phyloP scores from a whole-genome alignment of 2,888 invertebrate species.

The Lacanobia oleracea region DNA sequence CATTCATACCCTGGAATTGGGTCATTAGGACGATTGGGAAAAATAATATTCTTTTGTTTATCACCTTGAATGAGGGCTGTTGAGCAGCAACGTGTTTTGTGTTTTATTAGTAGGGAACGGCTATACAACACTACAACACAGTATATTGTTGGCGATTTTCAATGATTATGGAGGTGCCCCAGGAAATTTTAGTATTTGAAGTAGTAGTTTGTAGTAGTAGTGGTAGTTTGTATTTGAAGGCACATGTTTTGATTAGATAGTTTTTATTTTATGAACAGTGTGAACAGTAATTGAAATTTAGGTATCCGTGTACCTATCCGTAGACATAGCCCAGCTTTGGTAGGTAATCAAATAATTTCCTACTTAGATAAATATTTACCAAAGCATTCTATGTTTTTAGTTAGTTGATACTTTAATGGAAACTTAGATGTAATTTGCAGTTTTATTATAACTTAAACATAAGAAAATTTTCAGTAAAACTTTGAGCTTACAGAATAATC shows the following conservation, averaged over 20 bases:
- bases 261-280: background rate
- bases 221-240: background rate
- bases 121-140: background rate
- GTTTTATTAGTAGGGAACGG: background rate
- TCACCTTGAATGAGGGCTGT: slow-evolving; percentile 53
- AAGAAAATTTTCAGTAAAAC: background rate
- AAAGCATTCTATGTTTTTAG: background rate
- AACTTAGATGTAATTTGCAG: too few species aligned
- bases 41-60: slow-evolving; percentile 60
- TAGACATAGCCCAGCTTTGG: background rate
- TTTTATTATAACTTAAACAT: too few species aligned
- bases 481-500: slow-evolving; percentile 10
- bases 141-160: background rate
- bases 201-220: too few species aligned
- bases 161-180: background rate
- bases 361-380: background rate
- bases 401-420: background rate
- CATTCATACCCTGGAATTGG: slow-evolving; percentile 74
- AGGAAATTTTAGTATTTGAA: background rate
- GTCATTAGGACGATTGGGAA: slow-evolving; percentile 70
- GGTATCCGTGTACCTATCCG: background rate
- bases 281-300: background rate
- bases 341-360: background rate
- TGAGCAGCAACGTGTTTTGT: background rate
- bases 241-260: background rate